Evolutionary conservation across 2,888 invertebrate species (phyloP).

Genomic region (Phlogophora meticulosa): DNA sequence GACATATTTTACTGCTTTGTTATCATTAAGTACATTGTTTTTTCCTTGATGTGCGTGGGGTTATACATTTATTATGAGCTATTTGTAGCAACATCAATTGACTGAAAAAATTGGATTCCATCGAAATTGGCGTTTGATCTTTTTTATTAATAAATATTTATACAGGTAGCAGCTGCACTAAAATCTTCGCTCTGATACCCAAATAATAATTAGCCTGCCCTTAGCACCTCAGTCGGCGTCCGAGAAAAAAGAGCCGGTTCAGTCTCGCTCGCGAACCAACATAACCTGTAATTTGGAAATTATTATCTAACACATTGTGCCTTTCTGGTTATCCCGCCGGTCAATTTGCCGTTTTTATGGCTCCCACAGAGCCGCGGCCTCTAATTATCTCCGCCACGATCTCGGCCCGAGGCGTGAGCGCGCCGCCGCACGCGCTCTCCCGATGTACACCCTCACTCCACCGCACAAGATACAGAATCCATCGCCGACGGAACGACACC

Average conservation of each 20-base stretch:
- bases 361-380: conserved; percentile 90
- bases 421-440: conserved; percentile 48
- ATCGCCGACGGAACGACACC: conserved; percentile 48
- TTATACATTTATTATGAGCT: conserved; percentile 49
- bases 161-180: conserved; percentile 91
- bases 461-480: conserved; percentile 67
- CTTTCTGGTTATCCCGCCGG: conserved; percentile 91
- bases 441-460: conserved; percentile 64
- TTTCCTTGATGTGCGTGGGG: conserved; percentile 30
- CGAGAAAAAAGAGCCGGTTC: conserved; percentile 86
- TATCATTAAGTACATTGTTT: conserved; percentile 38
- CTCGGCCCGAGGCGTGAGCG: conserved; percentile 85
- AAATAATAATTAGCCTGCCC: conserved; percentile 91
- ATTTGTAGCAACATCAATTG: conserved; percentile 73
- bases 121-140: conserved; percentile 87
- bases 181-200: conserved; percentile 89
- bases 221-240: conserved; percentile 89
- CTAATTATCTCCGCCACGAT: conserved; percentile 90
- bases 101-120: conserved; percentile 84
- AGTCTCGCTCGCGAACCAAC: conserved; percentile 88
- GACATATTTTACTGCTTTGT: background rate
- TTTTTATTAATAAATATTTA: conserved; percentile 91
- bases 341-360: conserved; percentile 91
- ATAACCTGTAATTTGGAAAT: conserved; percentile 91
- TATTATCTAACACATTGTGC: conserved; percentile 92